Conservation (phyloP, 53 echinoderm and acorn worm genomes). For the Echinarachnius parma region DNA sequence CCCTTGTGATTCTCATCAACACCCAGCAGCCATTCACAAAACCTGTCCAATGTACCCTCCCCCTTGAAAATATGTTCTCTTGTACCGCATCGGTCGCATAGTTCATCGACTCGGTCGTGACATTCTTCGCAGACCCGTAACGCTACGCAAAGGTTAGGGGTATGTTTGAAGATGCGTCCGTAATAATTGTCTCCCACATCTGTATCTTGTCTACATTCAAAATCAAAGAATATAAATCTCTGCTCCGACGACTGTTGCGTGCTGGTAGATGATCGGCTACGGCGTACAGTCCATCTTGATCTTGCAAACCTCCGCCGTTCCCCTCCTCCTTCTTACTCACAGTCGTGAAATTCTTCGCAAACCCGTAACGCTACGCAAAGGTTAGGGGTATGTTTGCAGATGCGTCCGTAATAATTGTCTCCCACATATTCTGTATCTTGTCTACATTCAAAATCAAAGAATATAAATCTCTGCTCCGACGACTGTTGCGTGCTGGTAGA, state of each 20-base stretch:
- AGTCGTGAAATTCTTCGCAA: constrained; percentile 3
- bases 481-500: no score
- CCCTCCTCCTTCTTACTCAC: not conserved
- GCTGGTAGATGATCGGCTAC: no score
- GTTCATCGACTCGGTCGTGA: not conserved
- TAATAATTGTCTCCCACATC: not conserved
- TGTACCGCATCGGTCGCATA: not conserved
- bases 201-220: constrained; percentile 40
- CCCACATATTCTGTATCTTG: constrained; percentile 16
- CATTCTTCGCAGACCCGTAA: constrained; percentile 23
- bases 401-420: not conserved
- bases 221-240: constrained; percentile 46
- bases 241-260: no score
- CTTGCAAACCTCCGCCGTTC: no score
- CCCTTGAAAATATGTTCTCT: constrained; percentile 39
- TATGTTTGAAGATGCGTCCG: constrained; percentile 17
- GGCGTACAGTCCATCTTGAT: no score
- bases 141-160: constrained; percentile 45
- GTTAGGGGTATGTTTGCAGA: constrained; percentile 32
- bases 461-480: constrained; percentile 17
- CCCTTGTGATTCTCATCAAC: not conserved
- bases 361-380: constrained; percentile 37
- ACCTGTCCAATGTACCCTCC: not conserved
- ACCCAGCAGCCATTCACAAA: constrained; percentile 42
- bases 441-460: constrained; percentile 50